These are phyloP conservation scores for Cheilosia vernalis DNA, from an alignment of 2,888 invertebrate species.

Conservation along the genomic window DNA sequence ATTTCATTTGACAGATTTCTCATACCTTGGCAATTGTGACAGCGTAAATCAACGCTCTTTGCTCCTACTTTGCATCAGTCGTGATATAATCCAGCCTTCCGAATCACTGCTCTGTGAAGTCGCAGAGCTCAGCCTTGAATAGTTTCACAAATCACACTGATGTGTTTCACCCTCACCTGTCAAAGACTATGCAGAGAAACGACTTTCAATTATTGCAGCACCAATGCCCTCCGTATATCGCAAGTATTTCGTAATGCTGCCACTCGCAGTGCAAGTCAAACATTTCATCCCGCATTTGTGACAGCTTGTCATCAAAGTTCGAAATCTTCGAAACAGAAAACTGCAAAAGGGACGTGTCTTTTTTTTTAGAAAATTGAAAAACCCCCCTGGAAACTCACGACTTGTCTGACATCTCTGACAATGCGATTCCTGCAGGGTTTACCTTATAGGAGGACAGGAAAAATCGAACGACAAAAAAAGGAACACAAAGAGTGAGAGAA, in stretches of 20 bases:
- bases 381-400: neutral
- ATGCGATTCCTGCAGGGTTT: constrained; percentile 28
- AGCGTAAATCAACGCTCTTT: too few species aligned
- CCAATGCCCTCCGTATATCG: neutral
- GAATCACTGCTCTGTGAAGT: too few species aligned
- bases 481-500: constrained; percentile 16
- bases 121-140: neutral
- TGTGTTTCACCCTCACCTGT: neutral
- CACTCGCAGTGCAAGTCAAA: constrained; percentile 1
- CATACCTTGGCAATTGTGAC: too few species aligned
- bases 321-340: constrained; percentile 42
- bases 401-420: constrained; percentile 32
- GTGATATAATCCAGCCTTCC: too few species aligned
- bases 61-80: too few species aligned
- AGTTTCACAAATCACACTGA: neutral
- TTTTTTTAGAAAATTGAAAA: too few species aligned
- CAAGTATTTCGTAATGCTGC: constrained; percentile 29
- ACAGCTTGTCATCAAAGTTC: constrained; percentile 58
- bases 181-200: neutral
- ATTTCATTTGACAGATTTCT: too few species aligned
- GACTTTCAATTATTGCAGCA: neutral
- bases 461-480: constrained; percentile 3
- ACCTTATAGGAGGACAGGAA: constrained; percentile 20
- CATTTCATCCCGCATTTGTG: constrained; percentile 49
- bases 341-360: constrained; percentile 31